These are phyloP conservation scores for Martes flavigula DNA, from an alignment of 2,797 vertebrate genomes.

Conservation along the genomic window DNA sequence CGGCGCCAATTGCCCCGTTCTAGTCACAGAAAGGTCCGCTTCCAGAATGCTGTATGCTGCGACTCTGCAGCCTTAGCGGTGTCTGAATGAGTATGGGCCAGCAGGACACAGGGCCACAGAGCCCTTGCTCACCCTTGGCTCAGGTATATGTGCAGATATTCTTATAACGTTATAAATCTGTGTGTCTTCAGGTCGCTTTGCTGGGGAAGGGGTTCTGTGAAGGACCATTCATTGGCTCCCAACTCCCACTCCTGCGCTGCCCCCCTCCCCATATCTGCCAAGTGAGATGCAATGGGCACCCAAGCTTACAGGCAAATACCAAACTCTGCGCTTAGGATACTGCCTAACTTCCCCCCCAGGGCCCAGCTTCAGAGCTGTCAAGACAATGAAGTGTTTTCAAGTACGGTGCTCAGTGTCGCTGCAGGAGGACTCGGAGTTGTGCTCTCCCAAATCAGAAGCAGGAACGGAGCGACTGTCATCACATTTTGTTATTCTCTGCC, in stretches of 20 bases:
- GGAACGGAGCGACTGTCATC: not conserved
- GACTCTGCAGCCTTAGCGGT: fast-evolving
- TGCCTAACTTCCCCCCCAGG: not conserved
- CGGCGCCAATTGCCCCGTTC: not conserved
- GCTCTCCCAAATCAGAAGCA: not conserved
- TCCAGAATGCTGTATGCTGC: not conserved
- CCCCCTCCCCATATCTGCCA: not conserved
- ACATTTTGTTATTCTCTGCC: not conserved
- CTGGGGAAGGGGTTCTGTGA: not conserved
- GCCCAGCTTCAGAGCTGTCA: not conserved
- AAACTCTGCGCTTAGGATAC: not conserved
- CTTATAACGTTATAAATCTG: not conserved
- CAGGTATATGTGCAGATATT: not conserved
- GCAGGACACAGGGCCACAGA: not conserved
- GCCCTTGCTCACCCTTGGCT: not conserved
- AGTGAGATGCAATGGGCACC: not conserved
- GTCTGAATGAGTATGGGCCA: not conserved
- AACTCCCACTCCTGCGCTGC: no score
- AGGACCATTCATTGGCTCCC: not conserved
- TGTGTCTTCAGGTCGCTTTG: not conserved
- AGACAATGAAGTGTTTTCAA: not conserved
- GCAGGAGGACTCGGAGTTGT: not conserved
- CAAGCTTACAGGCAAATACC: not conserved
- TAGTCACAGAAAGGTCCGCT: not conserved
- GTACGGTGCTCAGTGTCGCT: not conserved